These are phyloP conservation scores for Orbicella faveolata DNA, from an alignment of 64 coral and sea anemone genomes.

Conservation along the genomic window DNA sequence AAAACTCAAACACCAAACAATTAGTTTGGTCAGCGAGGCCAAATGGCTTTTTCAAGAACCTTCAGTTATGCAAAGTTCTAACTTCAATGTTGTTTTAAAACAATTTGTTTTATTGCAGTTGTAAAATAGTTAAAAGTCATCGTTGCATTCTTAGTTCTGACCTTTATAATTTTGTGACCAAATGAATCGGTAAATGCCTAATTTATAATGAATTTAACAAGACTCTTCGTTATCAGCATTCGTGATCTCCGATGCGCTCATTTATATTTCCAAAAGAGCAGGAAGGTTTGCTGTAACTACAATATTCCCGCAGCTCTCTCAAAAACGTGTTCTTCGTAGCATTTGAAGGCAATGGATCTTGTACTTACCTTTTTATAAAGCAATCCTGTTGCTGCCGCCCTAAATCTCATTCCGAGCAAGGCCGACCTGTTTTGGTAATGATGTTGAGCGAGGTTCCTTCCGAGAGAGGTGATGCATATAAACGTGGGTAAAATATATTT, in stretches of 20 bases:
- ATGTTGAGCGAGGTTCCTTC: conserved; percentile 83
- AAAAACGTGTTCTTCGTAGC: background rate
- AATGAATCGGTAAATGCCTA: background rate
- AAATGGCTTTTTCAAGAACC: background rate
- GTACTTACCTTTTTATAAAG: conserved; percentile 81
- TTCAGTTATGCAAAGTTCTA: background rate
- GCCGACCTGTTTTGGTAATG: conserved; percentile 95
- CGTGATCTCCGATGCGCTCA: too few species aligned
- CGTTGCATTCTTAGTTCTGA: background rate
- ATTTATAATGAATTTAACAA: background rate
- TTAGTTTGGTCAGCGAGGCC: background rate
- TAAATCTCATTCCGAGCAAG: conserved; percentile 77
- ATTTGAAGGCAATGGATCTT: background rate
- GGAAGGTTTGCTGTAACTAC: background rate
- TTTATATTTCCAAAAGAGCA: background rate
- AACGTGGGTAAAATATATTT: conserved; percentile 91
- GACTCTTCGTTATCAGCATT: background rate
- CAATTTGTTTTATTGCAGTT: background rate
- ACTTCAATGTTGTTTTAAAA: background rate
- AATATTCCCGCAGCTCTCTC: too few species aligned
- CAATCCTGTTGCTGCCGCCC: conserved; percentile 77
- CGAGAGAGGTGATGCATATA: conserved; percentile 87
- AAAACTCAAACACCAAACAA: too few species aligned
- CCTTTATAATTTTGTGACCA: background rate
- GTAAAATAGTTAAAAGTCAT: background rate